Conservation (phyloP, 2,113 vertebrate species). For the Toxotes jaculatrix region DNA sequence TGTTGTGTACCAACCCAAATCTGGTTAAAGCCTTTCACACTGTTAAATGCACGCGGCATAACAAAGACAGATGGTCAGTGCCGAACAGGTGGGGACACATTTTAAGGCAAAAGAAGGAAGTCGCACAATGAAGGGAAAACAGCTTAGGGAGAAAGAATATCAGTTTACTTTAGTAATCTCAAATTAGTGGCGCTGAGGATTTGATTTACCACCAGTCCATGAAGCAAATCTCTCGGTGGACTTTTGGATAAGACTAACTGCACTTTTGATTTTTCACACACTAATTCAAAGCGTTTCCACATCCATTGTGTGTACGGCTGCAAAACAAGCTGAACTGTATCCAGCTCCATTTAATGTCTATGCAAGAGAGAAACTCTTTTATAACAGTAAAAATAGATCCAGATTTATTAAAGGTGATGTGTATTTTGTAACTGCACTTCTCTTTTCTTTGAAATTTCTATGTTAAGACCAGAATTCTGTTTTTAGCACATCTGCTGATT, state of each 20-base stretch:
- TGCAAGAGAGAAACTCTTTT: slow-evolving; percentile 2
- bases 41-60: slow-evolving; percentile 44
- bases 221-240: background rate
- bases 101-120: slow-evolving; percentile 56
- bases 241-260: background rate
- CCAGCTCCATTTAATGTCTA: background rate
- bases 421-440: slow-evolving; percentile 13
- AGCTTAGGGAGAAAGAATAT: slow-evolving; percentile 54
- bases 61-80: slow-evolving; percentile 74
- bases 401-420: slow-evolving; percentile 13
- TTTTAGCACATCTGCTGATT: slow-evolving; percentile 49
- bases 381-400: slow-evolving; percentile 33
- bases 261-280: slow-evolving; percentile 2
- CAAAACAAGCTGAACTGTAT: background rate
- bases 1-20: slow-evolving; percentile 38
- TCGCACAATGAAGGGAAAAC: slow-evolving; percentile 24
- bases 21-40: slow-evolving; percentile 64
- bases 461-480: slow-evolving; percentile 43
- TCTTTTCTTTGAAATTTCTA: slow-evolving; percentile 40
- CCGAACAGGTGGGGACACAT: slow-evolving; percentile 73
- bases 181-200: background rate
- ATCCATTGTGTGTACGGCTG: background rate
- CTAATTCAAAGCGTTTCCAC: slow-evolving; percentile 11
- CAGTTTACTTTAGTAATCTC: slow-evolving; percentile 43
- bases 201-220: slow-evolving; percentile 14